phyloP scores from a whole-genome alignment of 2,888 invertebrate species.

The Heliothis peltigera region DNA sequence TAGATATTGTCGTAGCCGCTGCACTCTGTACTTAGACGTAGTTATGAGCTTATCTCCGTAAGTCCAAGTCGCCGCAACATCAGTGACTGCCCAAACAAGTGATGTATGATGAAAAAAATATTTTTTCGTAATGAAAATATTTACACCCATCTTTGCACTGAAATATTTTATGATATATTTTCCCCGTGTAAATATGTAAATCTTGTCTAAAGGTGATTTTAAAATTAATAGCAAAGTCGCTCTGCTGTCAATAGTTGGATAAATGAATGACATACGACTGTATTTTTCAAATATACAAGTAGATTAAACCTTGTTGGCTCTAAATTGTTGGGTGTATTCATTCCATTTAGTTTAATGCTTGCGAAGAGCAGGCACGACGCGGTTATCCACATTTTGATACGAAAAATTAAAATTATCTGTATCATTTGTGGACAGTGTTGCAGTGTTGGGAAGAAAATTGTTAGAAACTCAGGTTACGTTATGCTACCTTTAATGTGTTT shows the following conservation, averaged over 20 bases:
- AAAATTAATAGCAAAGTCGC: slow-evolving; percentile 57
- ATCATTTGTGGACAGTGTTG: slow-evolving; percentile 14
- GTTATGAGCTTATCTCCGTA: slow-evolving; percentile 70
- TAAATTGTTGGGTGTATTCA: slow-evolving; percentile 45
- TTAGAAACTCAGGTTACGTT: slow-evolving; percentile 4
- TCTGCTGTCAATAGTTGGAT: slow-evolving; percentile 46
- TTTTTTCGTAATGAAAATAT: slow-evolving; percentile 69
- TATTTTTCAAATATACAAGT: slow-evolving; percentile 50
- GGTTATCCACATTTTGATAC: slow-evolving; percentile 15
- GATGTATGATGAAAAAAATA: slow-evolving; percentile 64
- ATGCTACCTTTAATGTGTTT: slow-evolving; percentile 21
- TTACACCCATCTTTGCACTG: slow-evolving; percentile 68
- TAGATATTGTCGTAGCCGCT: slow-evolving; percentile 38
- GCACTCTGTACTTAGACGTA: slow-evolving; percentile 62
- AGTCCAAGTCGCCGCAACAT: slow-evolving; percentile 51
- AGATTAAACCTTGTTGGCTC: slow-evolving; percentile 37
- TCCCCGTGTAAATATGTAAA: slow-evolving; percentile 82
- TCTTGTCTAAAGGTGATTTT: slow-evolving; percentile 76
- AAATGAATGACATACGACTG: slow-evolving; percentile 36
- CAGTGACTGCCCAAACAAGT: slow-evolving; percentile 59
- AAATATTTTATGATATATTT: slow-evolving; percentile 74
- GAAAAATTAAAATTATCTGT: slow-evolving; percentile 12
- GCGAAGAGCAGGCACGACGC: slow-evolving; percentile 12
- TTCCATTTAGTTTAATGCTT: slow-evolving; percentile 56
- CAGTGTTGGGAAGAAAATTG: slow-evolving; percentile 5